Percentiles rank a stretch among this genome's conserved stretches.
Evolutionary conservation across 1,140 invertebrate genomes (phyloP).

Genomic region (Diachasma alloeum): DNA sequence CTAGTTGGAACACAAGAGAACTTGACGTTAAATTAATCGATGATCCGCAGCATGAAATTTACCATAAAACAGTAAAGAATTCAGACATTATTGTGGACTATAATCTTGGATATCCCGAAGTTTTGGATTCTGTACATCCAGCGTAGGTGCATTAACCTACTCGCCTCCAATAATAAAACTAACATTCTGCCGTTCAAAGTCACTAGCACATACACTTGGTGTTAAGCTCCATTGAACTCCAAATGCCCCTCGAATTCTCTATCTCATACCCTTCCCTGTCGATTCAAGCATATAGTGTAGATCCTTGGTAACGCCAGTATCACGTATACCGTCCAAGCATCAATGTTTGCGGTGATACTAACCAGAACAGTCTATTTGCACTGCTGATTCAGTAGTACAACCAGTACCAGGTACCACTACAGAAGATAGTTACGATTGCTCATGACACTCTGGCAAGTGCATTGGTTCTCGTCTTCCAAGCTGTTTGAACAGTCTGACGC

Average conservation of each 20-base stretch:
- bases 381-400: slow-evolving; percentile 44
- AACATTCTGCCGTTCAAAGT: background rate
- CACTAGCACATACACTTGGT: background rate
- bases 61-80: too few relatives aligned
- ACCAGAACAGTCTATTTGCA: slow-evolving; percentile 54
- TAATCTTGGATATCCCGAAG: too few relatives aligned
- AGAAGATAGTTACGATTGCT: slow-evolving; percentile 13
- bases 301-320: background rate
- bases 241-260: background rate
- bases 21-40: background rate
- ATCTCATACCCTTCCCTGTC: background rate
- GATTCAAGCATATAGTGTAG: background rate
- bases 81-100: too few relatives aligned
- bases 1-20: background rate
- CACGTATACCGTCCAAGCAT: slow-evolving; percentile 39
- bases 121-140: too few relatives aligned
- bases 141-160: too few relatives aligned
- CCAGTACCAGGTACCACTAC: slow-evolving; percentile 30
- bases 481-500: slow-evolving; percentile 41
- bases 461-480: slow-evolving; percentile 33
- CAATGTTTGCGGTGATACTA: slow-evolving; percentile 53
- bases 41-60: background rate
- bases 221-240: background rate
- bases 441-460: slow-evolving; percentile 34
- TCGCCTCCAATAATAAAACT: background rate